Base-by-base conservation (phyloP, 2,888 invertebrate species). In the Apoda limacodes region DNA sequence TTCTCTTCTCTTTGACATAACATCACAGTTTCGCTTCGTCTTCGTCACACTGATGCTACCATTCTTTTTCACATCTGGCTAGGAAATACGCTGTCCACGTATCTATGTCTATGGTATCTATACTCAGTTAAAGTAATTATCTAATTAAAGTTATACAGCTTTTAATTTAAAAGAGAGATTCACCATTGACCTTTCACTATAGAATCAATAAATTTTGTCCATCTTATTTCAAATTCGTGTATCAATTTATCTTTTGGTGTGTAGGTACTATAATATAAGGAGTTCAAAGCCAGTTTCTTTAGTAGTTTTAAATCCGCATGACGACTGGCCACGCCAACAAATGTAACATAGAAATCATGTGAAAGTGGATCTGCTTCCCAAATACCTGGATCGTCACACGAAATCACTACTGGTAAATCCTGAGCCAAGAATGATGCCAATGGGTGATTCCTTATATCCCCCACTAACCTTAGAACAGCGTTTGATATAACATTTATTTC, bases 401-500 rank as follows among this genome's bases (percentile, higher is more conserved):
- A 88, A 28, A 93, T 67, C 0, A 93, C 88, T 0, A 92, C 81
- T 0, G 92, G 90, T 52, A 86, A 82, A 30, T 85, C 83, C 21
- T 83, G 76, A 6, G 90, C 84, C 37, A 92, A 75, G 30, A 88
- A 82, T 3, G 65, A 53, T 3, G 85, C 76, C 1, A 85, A 83
- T 1, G 93, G 92, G 72, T 93, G 93, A 59, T 92, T 92, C 17
- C 92, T 82, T 4, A 88, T 67, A 56, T 93, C 92, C 1, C 81
- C 65, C 2, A 90, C 85, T 12, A 92, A 62, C 44, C 83, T 83
- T 10, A 93, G 63, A 4, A 88, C 88, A 59, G 87, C 86, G 64
- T 93, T 93, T 0, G 93, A 93, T 36, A 93, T 83, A 0, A 93
- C 90, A 62, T 88, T 89, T 1, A 92, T 75, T 67, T 93, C 93